phyloP scores from a whole-genome alignment of 2,797 vertebrate genomes.

The Acanthiza pusilla region DNA sequence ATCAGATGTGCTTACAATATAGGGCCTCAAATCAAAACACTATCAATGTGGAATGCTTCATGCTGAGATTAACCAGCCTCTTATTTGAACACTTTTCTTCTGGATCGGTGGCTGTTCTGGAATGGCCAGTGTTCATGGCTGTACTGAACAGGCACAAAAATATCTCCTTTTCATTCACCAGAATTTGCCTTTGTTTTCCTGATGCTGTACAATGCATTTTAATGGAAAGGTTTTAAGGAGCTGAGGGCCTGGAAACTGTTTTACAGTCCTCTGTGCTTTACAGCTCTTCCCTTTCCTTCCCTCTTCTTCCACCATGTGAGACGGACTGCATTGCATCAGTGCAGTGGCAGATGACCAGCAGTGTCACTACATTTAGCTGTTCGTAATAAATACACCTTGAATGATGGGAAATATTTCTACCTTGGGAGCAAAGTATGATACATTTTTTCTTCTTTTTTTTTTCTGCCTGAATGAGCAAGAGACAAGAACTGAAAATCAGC shows the following conservation, averaged over 20 bases:
- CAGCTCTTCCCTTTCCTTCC: not conserved
- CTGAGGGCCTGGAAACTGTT: not conserved
- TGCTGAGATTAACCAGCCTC: not conserved
- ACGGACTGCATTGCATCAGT: not conserved
- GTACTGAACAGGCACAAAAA: not conserved
- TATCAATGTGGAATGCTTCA: not conserved
- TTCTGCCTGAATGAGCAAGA: not conserved
- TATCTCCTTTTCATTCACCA: not conserved
- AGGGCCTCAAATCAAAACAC: not conserved
- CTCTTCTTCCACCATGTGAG: not conserved
- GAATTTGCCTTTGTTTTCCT: not conserved
- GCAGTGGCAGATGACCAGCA: not conserved
- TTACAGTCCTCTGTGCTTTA: not conserved
- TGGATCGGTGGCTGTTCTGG: not conserved
- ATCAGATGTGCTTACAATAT: not conserved
- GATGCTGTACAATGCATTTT: not conserved
- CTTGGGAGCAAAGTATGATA: not conserved
- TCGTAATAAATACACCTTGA: not conserved
- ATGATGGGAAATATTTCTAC: not conserved
- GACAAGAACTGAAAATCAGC: not conserved
- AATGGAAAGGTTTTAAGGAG: not conserved
- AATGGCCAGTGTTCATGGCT: not conserved
- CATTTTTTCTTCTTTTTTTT: not conserved
- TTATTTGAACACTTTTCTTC: not conserved
- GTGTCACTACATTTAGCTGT: not conserved